Evolutionary conservation across 2,888 invertebrate genomes (phyloP).

Genomic region (Eristalis arbustorum): DNA sequence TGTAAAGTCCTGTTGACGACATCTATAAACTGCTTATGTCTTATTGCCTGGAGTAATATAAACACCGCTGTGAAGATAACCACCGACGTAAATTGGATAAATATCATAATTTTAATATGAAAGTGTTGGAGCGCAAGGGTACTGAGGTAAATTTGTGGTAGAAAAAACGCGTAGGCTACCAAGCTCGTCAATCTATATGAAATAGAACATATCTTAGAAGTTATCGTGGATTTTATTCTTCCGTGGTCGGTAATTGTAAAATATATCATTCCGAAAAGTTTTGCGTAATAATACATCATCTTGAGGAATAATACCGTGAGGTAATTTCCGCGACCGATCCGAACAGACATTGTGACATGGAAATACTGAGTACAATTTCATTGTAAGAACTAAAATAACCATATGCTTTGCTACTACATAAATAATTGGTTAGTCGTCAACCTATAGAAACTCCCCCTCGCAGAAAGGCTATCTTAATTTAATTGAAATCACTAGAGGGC

Average conservation of each 20-base stretch:
- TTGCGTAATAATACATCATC: conserved; percentile 46
- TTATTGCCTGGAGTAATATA: neutral
- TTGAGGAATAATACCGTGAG: conserved; percentile 8
- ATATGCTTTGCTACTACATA: neutral
- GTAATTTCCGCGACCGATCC: neutral
- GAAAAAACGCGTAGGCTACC: neutral
- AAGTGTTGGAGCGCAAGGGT: neutral
- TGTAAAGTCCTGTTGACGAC: conserved; percentile 10
- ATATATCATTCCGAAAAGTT: conserved; percentile 40
- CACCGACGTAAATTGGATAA: neutral
- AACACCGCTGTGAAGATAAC: neutral
- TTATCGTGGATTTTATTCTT: neutral
- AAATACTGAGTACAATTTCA: neutral
- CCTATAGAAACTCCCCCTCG: no score
- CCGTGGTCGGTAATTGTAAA: conserved; percentile 10
- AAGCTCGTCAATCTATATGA: neutral
- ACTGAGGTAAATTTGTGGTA: neutral
- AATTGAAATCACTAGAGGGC: no score
- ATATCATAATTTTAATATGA: neutral
- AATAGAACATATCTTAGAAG: conserved; percentile 13
- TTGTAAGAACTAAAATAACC: neutral
- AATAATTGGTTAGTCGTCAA: no score
- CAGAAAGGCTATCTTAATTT: no score
- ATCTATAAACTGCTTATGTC: neutral
- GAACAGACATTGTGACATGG: conserved; percentile 25